Percentiles rank a stretch among this genome's conserved stretches.
These are phyloP conservation scores for Macrobrachium nipponense DNA, from an alignment of 1,140 invertebrate genomes.

Conservation along the genomic window DNA sequence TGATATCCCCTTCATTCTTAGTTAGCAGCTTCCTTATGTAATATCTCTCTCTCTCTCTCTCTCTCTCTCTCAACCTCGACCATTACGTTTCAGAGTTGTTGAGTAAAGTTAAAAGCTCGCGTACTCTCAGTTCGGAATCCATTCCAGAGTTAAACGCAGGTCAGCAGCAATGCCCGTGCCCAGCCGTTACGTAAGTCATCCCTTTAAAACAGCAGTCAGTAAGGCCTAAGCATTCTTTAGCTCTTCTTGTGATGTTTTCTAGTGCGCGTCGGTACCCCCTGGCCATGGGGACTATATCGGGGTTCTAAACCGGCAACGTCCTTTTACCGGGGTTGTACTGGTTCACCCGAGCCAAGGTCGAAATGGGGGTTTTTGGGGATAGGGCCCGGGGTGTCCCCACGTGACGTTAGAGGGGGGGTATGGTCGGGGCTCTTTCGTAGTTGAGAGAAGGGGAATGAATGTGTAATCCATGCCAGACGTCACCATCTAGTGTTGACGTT, in stretches of 20 bases:
- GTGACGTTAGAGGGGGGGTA: not conserved
- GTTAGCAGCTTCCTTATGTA: not conserved
- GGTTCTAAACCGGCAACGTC: not conserved
- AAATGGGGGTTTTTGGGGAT: not conserved
- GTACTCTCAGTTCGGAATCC: not conserved
- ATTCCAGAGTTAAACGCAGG: not conserved
- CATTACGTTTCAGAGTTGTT: not conserved
- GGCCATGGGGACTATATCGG: not conserved
- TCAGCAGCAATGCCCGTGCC: too few relatives aligned
- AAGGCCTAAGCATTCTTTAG: not conserved
- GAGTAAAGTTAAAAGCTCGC: too few relatives aligned
- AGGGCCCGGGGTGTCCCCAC: not conserved
- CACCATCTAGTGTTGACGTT: not conserved
- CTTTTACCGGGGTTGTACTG: slow-evolving; percentile 14
- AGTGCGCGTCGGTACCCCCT: not conserved
- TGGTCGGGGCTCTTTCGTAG: not conserved
- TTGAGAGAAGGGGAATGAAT: not conserved
- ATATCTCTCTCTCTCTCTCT: slow-evolving; percentile 28
- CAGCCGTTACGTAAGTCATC: too few relatives aligned
- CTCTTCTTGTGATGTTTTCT: not conserved
- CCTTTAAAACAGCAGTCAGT: too few relatives aligned
- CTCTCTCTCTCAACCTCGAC: not conserved
- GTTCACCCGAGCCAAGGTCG: slow-evolving; percentile 22
- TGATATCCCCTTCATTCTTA: not conserved
- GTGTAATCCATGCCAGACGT: not conserved